Percentiles rank a stretch among this genome's conserved stretches.
These are phyloP conservation scores for Sarcophaga variegata DNA, from an alignment of 2,888 invertebrate genomes.

Conservation along the genomic window DNA sequence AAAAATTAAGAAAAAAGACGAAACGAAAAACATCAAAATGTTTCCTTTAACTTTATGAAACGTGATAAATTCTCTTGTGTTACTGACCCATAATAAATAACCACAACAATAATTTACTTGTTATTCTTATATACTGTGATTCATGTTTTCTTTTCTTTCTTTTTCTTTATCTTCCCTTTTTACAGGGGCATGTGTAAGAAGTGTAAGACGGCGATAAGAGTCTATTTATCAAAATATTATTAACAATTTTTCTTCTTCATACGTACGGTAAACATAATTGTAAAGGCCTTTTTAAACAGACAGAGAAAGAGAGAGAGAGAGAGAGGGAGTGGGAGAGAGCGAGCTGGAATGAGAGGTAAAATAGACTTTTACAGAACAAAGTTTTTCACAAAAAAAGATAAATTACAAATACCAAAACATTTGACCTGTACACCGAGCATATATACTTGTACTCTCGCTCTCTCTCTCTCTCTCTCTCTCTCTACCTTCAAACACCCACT, in stretches of 20 bases:
- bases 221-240: constrained; percentile 56
- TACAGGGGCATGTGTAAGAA: background rate
- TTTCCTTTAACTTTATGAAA: background rate
- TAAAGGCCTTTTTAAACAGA: background rate
- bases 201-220: background rate
- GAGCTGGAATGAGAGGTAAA: background rate
- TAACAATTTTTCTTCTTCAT: constrained; percentile 29
- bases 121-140: constrained; percentile 20
- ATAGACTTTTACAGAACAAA: background rate
- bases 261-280: constrained; percentile 44
- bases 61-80: background rate
- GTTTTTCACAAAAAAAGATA: constrained; percentile 30
- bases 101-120: constrained; percentile 13
- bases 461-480: too few relatives aligned
- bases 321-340: background rate
- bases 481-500: too few relatives aligned
- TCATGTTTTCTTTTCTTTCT: background rate
- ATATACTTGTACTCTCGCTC: background rate
- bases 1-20: too few relatives aligned
- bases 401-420: constrained; percentile 39
- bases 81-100: constrained; percentile 10
- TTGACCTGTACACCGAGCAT: constrained; percentile 34
- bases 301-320: background rate
- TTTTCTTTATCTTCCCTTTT: background rate
- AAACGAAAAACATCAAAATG: background rate